These are phyloP conservation scores for Graptemys geographica DNA, from an alignment of 2,797 vertebrate species.

Conservation along the genomic window DNA sequence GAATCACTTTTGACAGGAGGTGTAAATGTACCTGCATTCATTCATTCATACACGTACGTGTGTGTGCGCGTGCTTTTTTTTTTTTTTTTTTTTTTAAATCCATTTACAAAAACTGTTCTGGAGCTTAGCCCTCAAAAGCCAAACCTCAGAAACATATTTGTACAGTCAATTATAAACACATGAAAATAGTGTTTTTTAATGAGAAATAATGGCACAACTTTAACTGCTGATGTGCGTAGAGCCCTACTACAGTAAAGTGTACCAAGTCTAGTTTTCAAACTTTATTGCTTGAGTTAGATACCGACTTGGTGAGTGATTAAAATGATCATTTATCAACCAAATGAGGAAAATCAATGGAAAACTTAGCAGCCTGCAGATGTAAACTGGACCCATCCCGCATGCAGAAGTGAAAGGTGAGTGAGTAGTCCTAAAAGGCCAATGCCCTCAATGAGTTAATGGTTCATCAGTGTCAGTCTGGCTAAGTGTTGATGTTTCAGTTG, in stretches of 20 bases:
- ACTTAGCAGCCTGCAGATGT: neutral
- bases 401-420: neutral
- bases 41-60: neutral
- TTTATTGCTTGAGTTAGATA: neutral
- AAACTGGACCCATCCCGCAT: neutral
- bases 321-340: neutral
- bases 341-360: neutral
- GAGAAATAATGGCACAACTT: neutral
- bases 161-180: neutral
- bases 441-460: neutral
- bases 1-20: neutral
- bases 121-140: constrained; percentile 48
- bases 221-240: neutral
- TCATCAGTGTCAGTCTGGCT: neutral
- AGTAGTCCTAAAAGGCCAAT: neutral
- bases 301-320: neutral
- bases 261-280: neutral
- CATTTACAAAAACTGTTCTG: neutral
- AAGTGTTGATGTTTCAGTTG: neutral
- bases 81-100: neutral
- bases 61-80: neutral
- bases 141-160: neutral
- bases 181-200: neutral
- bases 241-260: neutral
- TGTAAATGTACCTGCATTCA: neutral